Evolutionary conservation across 2,113 vertebrate genomes (phyloP).

Genomic region (Zosterops japonicus): DNA sequence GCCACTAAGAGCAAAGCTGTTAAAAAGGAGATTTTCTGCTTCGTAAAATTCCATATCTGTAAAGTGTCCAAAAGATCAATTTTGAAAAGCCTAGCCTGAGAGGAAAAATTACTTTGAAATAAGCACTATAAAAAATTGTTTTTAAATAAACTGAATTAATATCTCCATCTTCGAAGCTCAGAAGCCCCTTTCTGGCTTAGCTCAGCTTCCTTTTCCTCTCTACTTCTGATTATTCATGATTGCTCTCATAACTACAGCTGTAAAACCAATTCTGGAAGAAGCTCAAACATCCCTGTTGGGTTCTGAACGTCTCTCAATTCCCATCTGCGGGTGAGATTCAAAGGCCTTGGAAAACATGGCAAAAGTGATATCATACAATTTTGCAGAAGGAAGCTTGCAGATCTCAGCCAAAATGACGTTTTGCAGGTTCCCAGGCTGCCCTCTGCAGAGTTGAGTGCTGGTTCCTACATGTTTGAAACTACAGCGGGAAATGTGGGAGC

Average conservation of each 20-base stretch:
- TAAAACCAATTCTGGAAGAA: background rate
- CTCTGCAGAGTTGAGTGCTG: background rate
- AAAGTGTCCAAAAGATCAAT: background rate
- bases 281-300: background rate
- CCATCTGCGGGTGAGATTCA: background rate
- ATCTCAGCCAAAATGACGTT: background rate
- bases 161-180: background rate
- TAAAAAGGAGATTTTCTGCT: background rate
- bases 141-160: conserved; percentile 1
- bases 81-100: background rate
- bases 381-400: background rate
- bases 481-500: background rate
- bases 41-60: background rate
- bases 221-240: background rate
- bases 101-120: background rate
- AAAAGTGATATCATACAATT: background rate
- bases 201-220: background rate
- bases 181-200: background rate
- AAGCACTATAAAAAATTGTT: background rate
- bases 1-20: background rate
- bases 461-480: background rate
- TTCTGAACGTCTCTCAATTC: background rate
- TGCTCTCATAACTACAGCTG: background rate
- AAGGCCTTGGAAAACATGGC: background rate
- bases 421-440: background rate